phyloP scores from a whole-genome alignment of 2,797 vertebrate species.

The Sebastes cheni region DNA sequence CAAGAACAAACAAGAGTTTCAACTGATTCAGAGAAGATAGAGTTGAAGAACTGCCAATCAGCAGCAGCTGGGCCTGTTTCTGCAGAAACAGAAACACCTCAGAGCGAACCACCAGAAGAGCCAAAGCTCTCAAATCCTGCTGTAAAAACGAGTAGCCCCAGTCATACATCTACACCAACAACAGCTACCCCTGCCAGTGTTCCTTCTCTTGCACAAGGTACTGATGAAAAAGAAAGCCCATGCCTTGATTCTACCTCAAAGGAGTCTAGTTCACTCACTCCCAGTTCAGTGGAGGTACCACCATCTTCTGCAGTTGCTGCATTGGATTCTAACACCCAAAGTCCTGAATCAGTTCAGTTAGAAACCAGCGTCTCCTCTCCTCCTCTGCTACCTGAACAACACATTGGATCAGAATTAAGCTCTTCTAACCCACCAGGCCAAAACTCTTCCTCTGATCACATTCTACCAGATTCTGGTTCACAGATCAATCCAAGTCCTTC shows the following conservation, averaged over 20 bases:
- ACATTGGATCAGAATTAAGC: not conserved
- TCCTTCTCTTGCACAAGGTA: slow-evolving; percentile 7
- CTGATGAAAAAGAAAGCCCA: slow-evolving; percentile 20
- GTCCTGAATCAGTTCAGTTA: not conserved
- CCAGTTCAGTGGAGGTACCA: slow-evolving; percentile 1
- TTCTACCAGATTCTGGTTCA: slow-evolving; percentile 1
- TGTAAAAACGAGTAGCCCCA: slow-evolving; percentile 46
- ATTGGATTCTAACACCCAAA: not conserved
- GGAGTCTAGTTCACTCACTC: not conserved
- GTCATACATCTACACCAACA: not conserved
- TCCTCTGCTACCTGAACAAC: not conserved
- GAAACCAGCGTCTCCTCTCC: slow-evolving; percentile 6
- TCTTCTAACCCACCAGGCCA: not conserved
- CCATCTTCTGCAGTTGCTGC: not conserved
- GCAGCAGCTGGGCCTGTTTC: slow-evolving; percentile 24
- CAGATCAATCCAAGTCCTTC: not conserved
- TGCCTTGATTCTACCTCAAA: slow-evolving; percentile 27
- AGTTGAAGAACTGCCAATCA: slow-evolving; percentile 36
- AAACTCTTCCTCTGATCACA: slow-evolving; percentile 9
- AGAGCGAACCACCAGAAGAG: slow-evolving; percentile 1
- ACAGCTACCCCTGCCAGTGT: not conserved
- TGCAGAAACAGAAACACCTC: slow-evolving; percentile 41
- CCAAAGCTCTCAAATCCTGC: slow-evolving; percentile 13
- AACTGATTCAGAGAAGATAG: slow-evolving; percentile 58
- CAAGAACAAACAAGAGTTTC: slow-evolving; percentile 36